These are phyloP conservation scores for Alloscopus bannaensis DNA, from an alignment of 2,888 invertebrate species.

Conservation along the genomic window DNA sequence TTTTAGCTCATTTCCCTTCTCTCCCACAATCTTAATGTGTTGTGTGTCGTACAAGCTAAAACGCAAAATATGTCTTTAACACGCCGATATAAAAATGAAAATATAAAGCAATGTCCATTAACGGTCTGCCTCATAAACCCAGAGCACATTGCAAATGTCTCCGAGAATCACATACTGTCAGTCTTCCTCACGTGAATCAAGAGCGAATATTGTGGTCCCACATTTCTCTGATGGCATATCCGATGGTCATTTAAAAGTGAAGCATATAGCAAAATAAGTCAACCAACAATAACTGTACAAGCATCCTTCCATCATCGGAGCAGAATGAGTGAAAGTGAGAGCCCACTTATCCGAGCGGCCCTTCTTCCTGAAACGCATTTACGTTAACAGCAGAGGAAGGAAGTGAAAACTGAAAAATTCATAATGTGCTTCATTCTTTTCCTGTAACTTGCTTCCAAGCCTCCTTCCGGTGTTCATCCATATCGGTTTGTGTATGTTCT, in stretches of 20 bases:
- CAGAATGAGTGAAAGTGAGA: not conserved
- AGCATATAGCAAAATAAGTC: not conserved
- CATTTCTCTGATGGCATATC: not conserved
- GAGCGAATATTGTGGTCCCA: not conserved
- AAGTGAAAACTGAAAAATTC: constrained; percentile 24
- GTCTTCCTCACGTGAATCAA: no score
- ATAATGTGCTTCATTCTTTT: constrained; percentile 21
- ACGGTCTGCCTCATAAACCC: no score
- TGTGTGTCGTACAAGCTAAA: not conserved
- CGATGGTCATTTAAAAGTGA: not conserved
- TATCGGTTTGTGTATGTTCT: not conserved
- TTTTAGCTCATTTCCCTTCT: not conserved
- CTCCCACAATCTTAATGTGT: not conserved
- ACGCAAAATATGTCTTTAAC: not conserved
- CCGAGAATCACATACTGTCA: no score
- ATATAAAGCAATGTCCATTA: no score
- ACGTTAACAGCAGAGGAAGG: not conserved
- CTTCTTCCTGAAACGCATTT: not conserved
- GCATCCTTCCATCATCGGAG: no score
- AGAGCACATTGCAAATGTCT: no score
- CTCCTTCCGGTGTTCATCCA: not conserved
- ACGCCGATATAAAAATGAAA: not conserved
- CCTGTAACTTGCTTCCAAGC: not conserved
- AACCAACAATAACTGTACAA: not conserved
- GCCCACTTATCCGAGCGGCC: not conserved